Evolutionary conservation across 2,113 vertebrate species (phyloP), one percentile per base, ranked within the genome.

Genomic region (Leucosticte australis): DNA sequence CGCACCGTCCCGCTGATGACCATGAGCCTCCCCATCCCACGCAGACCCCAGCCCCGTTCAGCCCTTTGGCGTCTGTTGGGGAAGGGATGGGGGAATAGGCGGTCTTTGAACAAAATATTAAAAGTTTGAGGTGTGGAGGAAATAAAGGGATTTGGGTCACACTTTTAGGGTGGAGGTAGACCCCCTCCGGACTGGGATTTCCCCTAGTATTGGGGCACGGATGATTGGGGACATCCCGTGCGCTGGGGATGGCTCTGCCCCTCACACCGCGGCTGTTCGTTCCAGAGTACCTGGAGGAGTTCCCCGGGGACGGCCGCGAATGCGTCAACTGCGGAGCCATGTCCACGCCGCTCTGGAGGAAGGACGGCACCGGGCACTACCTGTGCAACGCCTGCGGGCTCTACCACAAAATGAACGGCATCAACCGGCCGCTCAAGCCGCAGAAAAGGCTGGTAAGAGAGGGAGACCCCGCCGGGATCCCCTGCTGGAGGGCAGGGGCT

Each of bases 321-420:
- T 99, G 99, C 4, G 99, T 99, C 76, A 99, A 99, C 98, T 99
- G 99, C 23, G 99, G 99, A 57, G 99, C 99, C 15, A 98, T 99
- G 97, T 99, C 99, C 77, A 99, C 99, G 0, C 99, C 99, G 1
- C 98, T 99, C 87, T 99, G 99, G 99, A 99, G 99, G 92, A 97
- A 99, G 6, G 99, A 99, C 7, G 99, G 99, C 22, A 99, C 99
- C 1, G 99, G 99, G 7, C 99, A 99, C 96, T 99, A 99, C 96
- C 98, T 99, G 85, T 99, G 99, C 91, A 99, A 99, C 46, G 99
- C 99, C 55, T 99, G 99, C 37, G 99, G 99, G 53, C 99, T 99
- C 71, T 99, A 99, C 95, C 99, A 99, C 98, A 99, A 99, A 95
- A 99, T 99, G 99, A 99, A 99, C 44, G 99, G 99, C 56, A 98